Evolutionary conservation across 2,888 invertebrate species (phyloP), one percentile per base, ranked within the genome.

Genomic region (Protophormia terraenovae): DNA sequence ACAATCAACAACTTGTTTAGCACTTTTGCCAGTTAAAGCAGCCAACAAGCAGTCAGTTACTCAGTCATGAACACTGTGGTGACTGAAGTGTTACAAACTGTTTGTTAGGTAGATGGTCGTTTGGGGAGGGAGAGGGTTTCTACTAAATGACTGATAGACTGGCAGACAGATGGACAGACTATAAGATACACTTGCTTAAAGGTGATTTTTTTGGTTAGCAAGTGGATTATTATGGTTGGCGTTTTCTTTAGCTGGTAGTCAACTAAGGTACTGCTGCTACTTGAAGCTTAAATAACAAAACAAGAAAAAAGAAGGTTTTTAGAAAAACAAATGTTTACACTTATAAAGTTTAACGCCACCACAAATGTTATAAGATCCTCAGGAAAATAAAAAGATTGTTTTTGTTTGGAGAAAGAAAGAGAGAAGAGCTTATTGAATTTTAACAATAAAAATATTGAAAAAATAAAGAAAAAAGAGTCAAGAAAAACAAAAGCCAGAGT

Each of bases 1-100:
- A 84, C 58, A 84, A 84, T 77, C 86, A 75, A 78, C 83, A 81
- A 83, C 78, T 85, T 85, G 83, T 78, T 85, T 79, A 83, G 67
- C 77, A 83, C 66, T 86, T n/a, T n/a, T 85, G 77, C 60, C 75
- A 79, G 82, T 72, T 64, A 41, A 69, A 38, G 10, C 38, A 45
- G 41, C 35, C 35, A n/a, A n/a, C n/a, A n/a, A n/a, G n/a, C 45
- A 12, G 27, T 16, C 27, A 80, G 58, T 24, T 53, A 80, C 55
- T 67, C 73, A 73, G 55, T 66, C 73, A 80, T 73, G 73, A 73
- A 67, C 58, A 66, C 16, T 47, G 58, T 73, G 67, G 19, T 47
- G 58, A 45, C 35, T n/a, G n/a, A n/a, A 27, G 47, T 73, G 45
- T 80, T n/a, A n/a, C n/a, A n/a, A 32, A 10, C 6, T 6, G 32